Evolutionary conservation across 2,797 vertebrate genomes (phyloP).

Genomic region (Argentina silus): DNA sequence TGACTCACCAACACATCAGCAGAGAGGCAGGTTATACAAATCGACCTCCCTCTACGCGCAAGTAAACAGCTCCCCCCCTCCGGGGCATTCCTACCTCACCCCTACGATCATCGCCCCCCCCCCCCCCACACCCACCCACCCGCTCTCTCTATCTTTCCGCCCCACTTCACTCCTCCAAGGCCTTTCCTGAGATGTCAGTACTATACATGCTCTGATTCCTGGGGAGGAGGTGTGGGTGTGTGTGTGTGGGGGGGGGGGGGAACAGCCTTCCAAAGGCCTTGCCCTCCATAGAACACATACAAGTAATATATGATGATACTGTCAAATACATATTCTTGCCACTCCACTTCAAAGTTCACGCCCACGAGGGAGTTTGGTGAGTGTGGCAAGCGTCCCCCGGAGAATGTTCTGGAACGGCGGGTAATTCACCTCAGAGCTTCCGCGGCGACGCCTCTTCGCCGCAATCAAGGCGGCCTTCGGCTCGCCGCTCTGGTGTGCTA

Average conservation of each 20-base stretch:
- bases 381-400: background rate
- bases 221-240: too few species aligned
- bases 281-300: too few species aligned
- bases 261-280: too few species aligned
- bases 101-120: background rate
- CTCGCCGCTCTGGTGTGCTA: too few species aligned
- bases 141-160: background rate
- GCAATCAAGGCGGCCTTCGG: background rate
- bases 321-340: too few species aligned
- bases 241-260: too few species aligned
- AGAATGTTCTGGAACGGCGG: background rate
- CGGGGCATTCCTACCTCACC: background rate
- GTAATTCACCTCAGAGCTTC: background rate
- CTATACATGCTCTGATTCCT: too few species aligned
- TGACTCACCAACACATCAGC: background rate
- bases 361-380: too few species aligned
- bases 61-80: background rate
- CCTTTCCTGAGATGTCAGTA: background rate
- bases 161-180: background rate
- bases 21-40: slow-evolving; percentile 20
- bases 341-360: too few species aligned
- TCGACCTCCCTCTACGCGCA: slow-evolving; percentile 1
- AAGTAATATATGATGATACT: too few species aligned
- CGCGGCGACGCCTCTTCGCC: background rate
- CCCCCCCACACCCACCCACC: background rate